Conservation (phyloP, 2,888 invertebrate genomes). For the Onthophagus sagittarius region DNA sequence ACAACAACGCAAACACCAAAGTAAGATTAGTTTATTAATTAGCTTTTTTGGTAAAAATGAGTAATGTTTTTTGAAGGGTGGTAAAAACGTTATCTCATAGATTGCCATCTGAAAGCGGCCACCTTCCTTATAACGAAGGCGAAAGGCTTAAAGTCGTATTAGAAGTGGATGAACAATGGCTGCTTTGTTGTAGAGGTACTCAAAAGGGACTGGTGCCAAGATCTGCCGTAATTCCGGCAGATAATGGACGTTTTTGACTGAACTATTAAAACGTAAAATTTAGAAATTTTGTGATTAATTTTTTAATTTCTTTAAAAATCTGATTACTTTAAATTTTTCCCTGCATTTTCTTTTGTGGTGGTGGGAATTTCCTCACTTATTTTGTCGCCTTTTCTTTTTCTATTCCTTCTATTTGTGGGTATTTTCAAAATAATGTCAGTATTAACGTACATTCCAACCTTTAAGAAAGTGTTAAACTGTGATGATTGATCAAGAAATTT, state of each 20-base stretch:
- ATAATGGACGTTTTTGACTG: slow-evolving; percentile 38
- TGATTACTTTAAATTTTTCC: slow-evolving; percentile 8
- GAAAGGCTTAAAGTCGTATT: slow-evolving; percentile 68
- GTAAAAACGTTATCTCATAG: slow-evolving; percentile 72
- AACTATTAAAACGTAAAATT: background rate
- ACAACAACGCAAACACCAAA: slow-evolving; percentile 28
- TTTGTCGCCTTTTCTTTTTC: slow-evolving; percentile 5
- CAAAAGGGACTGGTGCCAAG: slow-evolving; percentile 74
- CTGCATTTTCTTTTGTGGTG: background rate
- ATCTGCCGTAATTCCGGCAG: slow-evolving; percentile 58
- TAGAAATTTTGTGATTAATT: slow-evolving; percentile 24
- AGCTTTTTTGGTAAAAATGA: background rate
- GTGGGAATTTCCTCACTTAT: background rate
- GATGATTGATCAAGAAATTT: background rate
- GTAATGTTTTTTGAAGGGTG: slow-evolving; percentile 50
- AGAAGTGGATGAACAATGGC: slow-evolving; percentile 72
- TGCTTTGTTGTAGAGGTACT: slow-evolving; percentile 71
- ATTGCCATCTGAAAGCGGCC: slow-evolving; percentile 72
- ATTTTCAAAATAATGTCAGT: background rate
- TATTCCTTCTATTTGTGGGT: background rate
- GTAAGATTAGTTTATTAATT: slow-evolving; percentile 19
- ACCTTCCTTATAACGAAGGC: slow-evolving; percentile 73
- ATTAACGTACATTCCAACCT: background rate
- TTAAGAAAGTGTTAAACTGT: background rate
- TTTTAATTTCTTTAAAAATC: background rate